Percentiles rank a stretch among this genome's conserved stretches.
Conservation (phyloP, 2,797 vertebrate species). For the Schizothorax lantsangensis region DNA sequence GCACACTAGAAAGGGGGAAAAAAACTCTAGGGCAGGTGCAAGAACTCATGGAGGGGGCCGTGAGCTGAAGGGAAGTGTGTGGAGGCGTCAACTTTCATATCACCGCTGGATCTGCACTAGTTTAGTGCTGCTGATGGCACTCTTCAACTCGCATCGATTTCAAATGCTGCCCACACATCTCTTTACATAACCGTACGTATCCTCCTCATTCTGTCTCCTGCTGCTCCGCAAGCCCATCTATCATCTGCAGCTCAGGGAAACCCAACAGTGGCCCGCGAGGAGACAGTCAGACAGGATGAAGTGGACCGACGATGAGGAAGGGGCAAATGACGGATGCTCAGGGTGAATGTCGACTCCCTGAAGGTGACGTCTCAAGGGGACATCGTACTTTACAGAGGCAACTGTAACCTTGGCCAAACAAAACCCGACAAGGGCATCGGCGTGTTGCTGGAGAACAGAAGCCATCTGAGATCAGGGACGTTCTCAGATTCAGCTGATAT, state of each 20-base stretch:
- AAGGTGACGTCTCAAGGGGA: slow-evolving; percentile 36
- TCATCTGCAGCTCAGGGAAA: slow-evolving; percentile 41
- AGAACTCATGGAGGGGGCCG: neutral
- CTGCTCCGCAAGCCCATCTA: slow-evolving; percentile 31
- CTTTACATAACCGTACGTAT: slow-evolving; percentile 72
- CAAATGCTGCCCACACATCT: slow-evolving; percentile 68
- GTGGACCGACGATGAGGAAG: slow-evolving; percentile 8
- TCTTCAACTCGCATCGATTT: slow-evolving; percentile 64
- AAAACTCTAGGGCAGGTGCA: slow-evolving; percentile 16
- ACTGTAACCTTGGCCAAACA: slow-evolving; percentile 28
- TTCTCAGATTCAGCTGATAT: slow-evolving; percentile 44
- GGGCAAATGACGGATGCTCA: slow-evolving; percentile 32
- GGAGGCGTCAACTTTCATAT: slow-evolving; percentile 66
- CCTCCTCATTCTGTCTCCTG: slow-evolving; percentile 43
- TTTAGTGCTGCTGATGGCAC: slow-evolving; percentile 69
- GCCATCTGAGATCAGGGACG: slow-evolving; percentile 11
- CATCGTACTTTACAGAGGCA: slow-evolving; percentile 28
- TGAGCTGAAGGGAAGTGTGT: slow-evolving; percentile 55
- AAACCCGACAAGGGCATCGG: slow-evolving; percentile 35
- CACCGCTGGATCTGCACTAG: slow-evolving; percentile 56
- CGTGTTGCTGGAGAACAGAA: slow-evolving; percentile 14
- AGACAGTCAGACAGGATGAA: slow-evolving; percentile 24
- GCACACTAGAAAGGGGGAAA: neutral
- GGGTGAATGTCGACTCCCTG: slow-evolving; percentile 6
- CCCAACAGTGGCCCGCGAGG: slow-evolving; percentile 1